A percentile compares a stretch with the other conserved stretches of the same genome.
These are phyloP conservation scores for Spongilla lacustris DNA, from an alignment of 37 sponge, comb jelly and placozoan species.

Conservation along the genomic window DNA sequence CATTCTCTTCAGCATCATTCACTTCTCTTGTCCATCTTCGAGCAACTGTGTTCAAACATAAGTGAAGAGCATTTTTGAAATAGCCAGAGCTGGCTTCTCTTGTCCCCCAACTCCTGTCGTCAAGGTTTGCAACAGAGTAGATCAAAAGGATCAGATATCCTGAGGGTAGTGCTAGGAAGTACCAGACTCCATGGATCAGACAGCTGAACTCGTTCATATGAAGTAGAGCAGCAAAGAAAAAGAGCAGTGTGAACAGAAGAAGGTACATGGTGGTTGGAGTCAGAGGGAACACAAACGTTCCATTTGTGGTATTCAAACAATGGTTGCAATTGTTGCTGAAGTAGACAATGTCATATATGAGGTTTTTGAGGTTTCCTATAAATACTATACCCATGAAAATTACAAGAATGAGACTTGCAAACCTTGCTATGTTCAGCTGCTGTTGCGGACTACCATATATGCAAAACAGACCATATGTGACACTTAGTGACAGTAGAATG, in stretches of 20 bases:
- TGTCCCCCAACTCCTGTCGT: conserved; percentile 88
- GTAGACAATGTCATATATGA: conserved; percentile 13
- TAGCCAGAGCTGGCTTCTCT: conserved; percentile 43
- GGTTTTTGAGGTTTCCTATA: conserved; percentile 55
- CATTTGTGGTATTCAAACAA: no score
- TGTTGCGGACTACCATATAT: conserved; percentile 36
- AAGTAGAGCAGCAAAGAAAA: conserved; percentile 63
- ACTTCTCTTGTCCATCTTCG: no score
- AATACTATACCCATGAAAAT: conserved; percentile 75
- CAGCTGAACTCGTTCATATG: conserved; percentile 62
- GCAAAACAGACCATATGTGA: conserved; percentile 62
- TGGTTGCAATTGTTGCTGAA: no score
- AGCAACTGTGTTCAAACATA: no score
- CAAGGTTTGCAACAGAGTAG: conserved; percentile 87
- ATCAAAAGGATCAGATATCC: conserved; percentile 86
- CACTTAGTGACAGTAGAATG: conserved; percentile 24
- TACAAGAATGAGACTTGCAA: conserved; percentile 79
- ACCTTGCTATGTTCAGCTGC: conserved; percentile 71
- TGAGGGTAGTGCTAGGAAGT: conserved; percentile 76
- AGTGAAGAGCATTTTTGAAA: no score
- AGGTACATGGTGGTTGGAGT: conserved; percentile 50
- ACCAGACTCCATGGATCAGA: conserved; percentile 82
- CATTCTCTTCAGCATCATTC: no score
- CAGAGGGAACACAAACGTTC: no score
- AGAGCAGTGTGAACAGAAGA: conserved; percentile 39